Base-by-base conservation (phyloP, 1,140 invertebrate genomes). In the Cydia fagiglandana region DNA sequence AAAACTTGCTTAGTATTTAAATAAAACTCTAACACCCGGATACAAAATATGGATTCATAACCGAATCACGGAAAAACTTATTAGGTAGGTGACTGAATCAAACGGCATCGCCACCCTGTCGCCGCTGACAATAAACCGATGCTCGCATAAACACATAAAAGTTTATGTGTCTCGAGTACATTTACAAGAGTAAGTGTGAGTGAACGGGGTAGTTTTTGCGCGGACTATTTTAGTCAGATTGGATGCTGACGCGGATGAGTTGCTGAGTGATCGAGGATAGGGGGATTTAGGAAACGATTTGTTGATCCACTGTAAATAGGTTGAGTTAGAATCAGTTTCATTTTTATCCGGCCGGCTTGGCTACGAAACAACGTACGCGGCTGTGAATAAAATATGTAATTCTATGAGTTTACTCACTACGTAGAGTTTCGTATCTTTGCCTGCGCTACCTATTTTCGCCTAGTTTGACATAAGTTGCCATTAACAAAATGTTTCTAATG, bases 81-180 rank as follows among this genome's bases (percentile, higher is more conserved):
- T 4, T 61, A 24, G 17, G 56, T 61, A 24, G 9, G 17, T 61
- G 17, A 61, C 56, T 24, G 56, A 61, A 61, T 61, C 56, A 61
- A 61, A 61, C 20, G 56, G 56, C 56, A 61, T 61, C 66, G 66
- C 66, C 66, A 38, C 34, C n/a, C 66, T 41, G 66, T 38, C 66
- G 66, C 66, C 66, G 30, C 30, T 41, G 15, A 70, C 66, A 70
- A 70, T 70, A 70, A 70, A 70, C 66, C 66, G 30, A 70, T 70
- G 66, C 34, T 34, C 34, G 66, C 24, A 70, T 70, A 70, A 70
- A 70, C 66, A 70, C 66, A 70, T 70, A 70, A 70, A 70, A 70
- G 30, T 70, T 70, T 70, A 70, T 70, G 66, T 41, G 66, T 38
- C 34, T 34, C 66, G 66, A 70, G 66, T 70, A 70, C 66, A 70